phyloP scores from a whole-genome alignment of 2,797 vertebrate genomes.

The Cirrhinus molitorella region DNA sequence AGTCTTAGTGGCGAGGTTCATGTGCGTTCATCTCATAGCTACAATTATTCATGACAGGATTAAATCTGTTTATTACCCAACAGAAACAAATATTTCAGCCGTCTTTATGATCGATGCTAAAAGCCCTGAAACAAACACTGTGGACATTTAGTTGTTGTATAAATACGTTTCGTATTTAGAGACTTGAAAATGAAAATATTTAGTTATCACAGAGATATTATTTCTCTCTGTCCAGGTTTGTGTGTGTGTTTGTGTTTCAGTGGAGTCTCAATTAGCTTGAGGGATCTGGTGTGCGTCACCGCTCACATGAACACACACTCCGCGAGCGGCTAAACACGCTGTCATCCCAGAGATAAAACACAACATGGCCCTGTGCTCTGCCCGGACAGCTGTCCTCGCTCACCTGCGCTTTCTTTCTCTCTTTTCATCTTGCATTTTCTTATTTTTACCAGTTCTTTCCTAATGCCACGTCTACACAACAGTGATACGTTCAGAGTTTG shows the following conservation, averaged over 20 bases:
- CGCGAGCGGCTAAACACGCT: slow-evolving; percentile 68
- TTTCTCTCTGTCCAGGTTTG: slow-evolving; percentile 26
- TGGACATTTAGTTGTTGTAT: not conserved
- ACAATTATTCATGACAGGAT: not conserved
- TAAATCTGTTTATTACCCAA: slow-evolving; percentile 10
- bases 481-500: not conserved
- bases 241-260: slow-evolving; percentile 44
- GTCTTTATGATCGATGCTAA: not conserved
- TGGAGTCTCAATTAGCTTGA: slow-evolving; percentile 42
- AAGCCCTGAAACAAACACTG: not conserved
- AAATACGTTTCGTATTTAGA: not conserved
- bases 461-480: not conserved
- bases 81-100: not conserved
- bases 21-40: not conserved
- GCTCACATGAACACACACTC: slow-evolving; percentile 58
- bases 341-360: slow-evolving; percentile 73
- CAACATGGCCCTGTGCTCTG: slow-evolving; percentile 69
- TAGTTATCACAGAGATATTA: not conserved
- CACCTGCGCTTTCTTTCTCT: slow-evolving; percentile 31
- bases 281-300: slow-evolving; percentile 72
- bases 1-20: too few species aligned
- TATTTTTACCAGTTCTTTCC: not conserved
- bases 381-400: slow-evolving; percentile 42
- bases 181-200: slow-evolving; percentile 17
- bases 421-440: slow-evolving; percentile 32